Evolutionary conservation across 1,140 invertebrate genomes (phyloP), one percentile per base, ranked within the genome.

Genomic region (Matsumurasca onukii): DNA sequence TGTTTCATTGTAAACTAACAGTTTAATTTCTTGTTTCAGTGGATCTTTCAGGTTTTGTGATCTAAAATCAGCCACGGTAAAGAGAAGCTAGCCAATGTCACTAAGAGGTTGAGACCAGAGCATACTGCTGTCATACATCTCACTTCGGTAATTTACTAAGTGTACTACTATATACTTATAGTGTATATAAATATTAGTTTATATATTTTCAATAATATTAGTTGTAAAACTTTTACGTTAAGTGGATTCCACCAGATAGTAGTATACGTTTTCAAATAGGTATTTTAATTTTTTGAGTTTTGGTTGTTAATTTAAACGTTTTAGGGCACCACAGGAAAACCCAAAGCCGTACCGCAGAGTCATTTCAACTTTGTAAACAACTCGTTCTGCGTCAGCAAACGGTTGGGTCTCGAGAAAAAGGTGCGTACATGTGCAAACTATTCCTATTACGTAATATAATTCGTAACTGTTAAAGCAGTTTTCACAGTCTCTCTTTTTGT

Each of bases 331-430:
- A 95, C 91, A 55, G 95, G 95, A 0, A 82, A 83, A 34, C 93
- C 97, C 0, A 99, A 99, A 81, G 96, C 92, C 15, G 90, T 91
- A 0, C 81, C 91, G 0, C 76, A 98, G 2, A 90, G 89, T 0
- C 94, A 99, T 77, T 84, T 88, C 69, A 90, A 89, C 67, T 81
- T 95, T 3, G 82, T 97, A 0, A 98, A 99, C 76, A 98, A 98
- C 79, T 85, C 87, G 2, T 88, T 86, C 61, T 71, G 73, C 27
- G 70, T 73, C 24, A 69, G 69, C 2, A 74, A 69, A 59, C 67
- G 74, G 29, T 55, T 72, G 31, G 68, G 68, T 20, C 68, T 55
- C 31, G 24, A 69, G 31, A 66, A 57, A 30, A 69, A 62, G 66
- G 70, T 71, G 59, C 27, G 17, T 74, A 3, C n/a, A 20, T 51